Evolutionary conservation across 2,888 invertebrate genomes (phyloP).

Genomic region (Caenorhabditis sinica): DNA sequence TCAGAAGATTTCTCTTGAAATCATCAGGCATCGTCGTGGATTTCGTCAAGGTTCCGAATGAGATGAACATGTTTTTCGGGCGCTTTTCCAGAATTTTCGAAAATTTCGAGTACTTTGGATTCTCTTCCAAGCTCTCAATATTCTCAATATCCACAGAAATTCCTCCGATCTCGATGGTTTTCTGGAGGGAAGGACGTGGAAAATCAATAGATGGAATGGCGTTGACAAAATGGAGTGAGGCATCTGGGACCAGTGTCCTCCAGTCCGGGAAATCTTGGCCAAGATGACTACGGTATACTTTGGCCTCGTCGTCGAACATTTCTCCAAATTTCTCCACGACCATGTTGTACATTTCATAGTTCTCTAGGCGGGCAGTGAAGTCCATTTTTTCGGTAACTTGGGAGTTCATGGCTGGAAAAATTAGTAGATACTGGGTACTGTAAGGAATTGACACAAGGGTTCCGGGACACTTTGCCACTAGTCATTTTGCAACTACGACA

Average conservation of each 20-base stretch:
- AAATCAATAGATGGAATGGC: conserved; percentile 63
- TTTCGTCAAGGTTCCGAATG: conserved; percentile 25
- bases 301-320: conserved; percentile 29
- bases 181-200: conserved; percentile 48
- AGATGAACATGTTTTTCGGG: conserved; percentile 18
- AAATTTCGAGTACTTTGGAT: background rate
- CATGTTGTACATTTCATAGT: background rate
- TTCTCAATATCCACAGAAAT: conserved; percentile 54
- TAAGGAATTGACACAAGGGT: no score
- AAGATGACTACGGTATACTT: conserved; percentile 3
- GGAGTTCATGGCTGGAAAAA: conserved; percentile 17
- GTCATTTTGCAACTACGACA: no score
- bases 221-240: conserved; percentile 49
- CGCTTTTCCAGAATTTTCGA: conserved; percentile 5
- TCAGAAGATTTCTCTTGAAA: conserved; percentile 6
- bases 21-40: conserved; percentile 5
- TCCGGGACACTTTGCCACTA: no score
- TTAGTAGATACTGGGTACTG: background rate
- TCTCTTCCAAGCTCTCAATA: background rate
- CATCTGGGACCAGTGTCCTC: conserved; percentile 41
- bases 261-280: conserved; percentile 10
- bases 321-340: background rate
- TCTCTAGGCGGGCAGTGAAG: conserved; percentile 25
- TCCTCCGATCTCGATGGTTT: conserved; percentile 62
- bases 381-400: conserved; percentile 13